Base-by-base conservation (phyloP, 2,113 vertebrate species). In the Sigmodon hispidus region DNA sequence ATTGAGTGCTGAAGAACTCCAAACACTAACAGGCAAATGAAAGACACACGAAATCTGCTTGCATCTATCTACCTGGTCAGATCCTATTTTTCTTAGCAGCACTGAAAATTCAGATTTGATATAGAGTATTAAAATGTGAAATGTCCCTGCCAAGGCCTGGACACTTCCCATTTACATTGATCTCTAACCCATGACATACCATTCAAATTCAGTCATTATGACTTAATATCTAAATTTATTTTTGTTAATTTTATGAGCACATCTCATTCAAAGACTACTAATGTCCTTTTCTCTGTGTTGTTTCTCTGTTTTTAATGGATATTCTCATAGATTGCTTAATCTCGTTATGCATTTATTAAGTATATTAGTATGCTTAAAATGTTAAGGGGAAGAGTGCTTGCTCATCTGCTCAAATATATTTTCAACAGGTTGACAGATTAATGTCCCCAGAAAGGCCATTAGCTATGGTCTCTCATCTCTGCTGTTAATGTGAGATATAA, bases 401-500 rank as follows among this genome's bases (percentile, higher is more conserved):
- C 26, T 89, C 87, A 88, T 94, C 59, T 95, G 21, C 70, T 87
- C 79, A 91, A 92, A 80, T 50, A 91, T 91, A 91, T 84, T 97
- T 96, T 97, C 48, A 89, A 29, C 50, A 57, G 63, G 45, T 59
- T 96, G 93, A 95, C 87, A 96, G 91, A 83, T 95, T 96, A 96
- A 94, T 97, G 97, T 98, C 97, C 94, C 96, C 97, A 95, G 97
- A 97, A 93, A 96, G 88, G 95, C 26, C 93, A 97, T 90, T 97
- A 98, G 92, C 79, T 97, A 61, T 45, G 97, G 97, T 98, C 96
- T 96, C 91, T 70, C 7, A 95, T 97, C 94, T 95, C 91, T 96
- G 96, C 91, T 97, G 97, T 97, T 98, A 98, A 97, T 97, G 92
- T 97, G 96, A 96, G 90, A 40, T 95, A 96, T 96, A 89, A 95